These are phyloP conservation scores for Paelopatides confundens DNA, from an alignment of 53 echinoderm and acorn worm genomes.

Conservation along the genomic window DNA sequence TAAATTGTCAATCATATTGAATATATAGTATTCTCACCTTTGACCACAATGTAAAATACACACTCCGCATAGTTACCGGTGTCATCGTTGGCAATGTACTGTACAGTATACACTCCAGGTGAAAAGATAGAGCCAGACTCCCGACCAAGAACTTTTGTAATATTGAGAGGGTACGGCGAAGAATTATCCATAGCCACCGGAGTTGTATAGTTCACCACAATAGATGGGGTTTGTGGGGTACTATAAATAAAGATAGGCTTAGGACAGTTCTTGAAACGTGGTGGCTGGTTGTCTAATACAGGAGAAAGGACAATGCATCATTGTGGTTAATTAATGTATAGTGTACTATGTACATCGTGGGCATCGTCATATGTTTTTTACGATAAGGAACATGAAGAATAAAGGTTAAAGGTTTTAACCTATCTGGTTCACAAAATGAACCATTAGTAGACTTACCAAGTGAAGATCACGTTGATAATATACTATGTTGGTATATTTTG, in stretches of 20 bases:
- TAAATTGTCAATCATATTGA: no score
- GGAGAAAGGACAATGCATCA: no score
- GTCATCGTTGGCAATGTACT: background rate
- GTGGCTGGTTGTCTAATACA: background rate
- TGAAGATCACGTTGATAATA: no score
- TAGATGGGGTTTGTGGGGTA: background rate
- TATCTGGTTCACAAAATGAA: no score
- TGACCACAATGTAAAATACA: background rate
- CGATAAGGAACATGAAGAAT: no score
- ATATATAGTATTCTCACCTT: background rate
- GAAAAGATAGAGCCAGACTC: background rate
- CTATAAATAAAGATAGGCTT: background rate
- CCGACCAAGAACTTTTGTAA: background rate
- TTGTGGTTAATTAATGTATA: no score
- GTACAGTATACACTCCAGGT: background rate
- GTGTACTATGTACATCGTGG: no score
- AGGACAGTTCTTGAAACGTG: background rate
- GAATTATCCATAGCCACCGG: background rate
- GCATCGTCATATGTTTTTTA: no score
- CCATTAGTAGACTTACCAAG: no score
- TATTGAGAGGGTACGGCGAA: background rate
- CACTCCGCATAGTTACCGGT: background rate
- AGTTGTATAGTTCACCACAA: background rate
- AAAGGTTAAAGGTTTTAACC: no score
- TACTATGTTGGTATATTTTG: no score